Evolutionary conservation across 2,888 invertebrate species (phyloP).

Genomic region (Rhamphomyia laevipes): DNA sequence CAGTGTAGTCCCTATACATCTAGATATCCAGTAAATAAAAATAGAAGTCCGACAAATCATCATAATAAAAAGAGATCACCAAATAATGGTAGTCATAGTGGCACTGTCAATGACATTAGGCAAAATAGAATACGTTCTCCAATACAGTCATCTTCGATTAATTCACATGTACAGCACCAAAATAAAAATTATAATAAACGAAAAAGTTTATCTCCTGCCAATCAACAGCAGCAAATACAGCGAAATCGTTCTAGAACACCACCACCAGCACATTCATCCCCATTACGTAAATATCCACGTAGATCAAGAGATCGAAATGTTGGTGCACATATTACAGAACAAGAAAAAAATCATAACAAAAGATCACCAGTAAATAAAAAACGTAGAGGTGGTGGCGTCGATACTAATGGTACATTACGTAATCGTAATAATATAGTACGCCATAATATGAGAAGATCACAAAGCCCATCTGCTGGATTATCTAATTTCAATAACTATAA

Average conservation of each 20-base stretch:
- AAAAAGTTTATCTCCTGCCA: background rate
- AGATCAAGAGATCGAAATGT: background rate
- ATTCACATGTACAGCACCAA: background rate
- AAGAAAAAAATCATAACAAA: background rate
- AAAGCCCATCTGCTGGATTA: background rate
- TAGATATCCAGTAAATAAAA: no score
- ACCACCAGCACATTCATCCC: background rate
- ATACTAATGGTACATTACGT: background rate
- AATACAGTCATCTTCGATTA: no score
- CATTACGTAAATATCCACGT: background rate
- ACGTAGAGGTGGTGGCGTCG: background rate
- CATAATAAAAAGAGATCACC: constrained; percentile 1
- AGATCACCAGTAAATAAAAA: background rate
- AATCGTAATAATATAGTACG: background rate
- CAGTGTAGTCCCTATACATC: no score
- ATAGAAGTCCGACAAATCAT: no score
- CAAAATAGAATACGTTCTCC: background rate
- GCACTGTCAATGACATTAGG: no score
- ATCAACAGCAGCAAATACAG: background rate
- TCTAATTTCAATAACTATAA: no score
- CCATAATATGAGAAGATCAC: background rate
- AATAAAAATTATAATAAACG: background rate
- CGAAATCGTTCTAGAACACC: background rate
- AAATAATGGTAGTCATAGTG: background rate
- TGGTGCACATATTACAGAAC: background rate